Evolutionary conservation across 2,888 invertebrate genomes (phyloP).

Genomic region (Stenodera caucasica): DNA sequence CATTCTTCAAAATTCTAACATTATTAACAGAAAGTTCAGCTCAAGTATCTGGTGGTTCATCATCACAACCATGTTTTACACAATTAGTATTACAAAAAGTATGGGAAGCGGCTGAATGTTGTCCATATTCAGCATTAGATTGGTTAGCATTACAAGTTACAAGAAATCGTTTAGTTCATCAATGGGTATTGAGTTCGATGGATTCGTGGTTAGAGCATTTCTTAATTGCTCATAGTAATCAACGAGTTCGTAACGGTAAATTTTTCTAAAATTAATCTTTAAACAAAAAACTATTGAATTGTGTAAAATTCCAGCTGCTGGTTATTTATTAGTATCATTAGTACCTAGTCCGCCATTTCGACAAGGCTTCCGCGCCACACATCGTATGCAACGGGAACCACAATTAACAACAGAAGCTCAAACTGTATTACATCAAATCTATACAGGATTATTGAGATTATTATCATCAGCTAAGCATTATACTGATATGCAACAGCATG

Average conservation of each 20-base stretch:
- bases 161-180: constrained; percentile 86
- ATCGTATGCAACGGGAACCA: constrained; percentile 55
- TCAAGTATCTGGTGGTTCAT: constrained; percentile 61
- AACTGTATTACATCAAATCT: constrained; percentile 66
- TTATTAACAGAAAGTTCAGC: constrained; percentile 74
- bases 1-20: constrained; percentile 90
- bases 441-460: constrained; percentile 73
- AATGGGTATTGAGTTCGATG: constrained; percentile 89
- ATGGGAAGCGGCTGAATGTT: constrained; percentile 88
- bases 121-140: constrained; percentile 89
- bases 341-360: constrained; percentile 91
- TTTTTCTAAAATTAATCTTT: constrained; percentile 4
- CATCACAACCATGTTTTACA: constrained; percentile 88
- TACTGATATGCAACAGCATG: constrained; percentile 82
- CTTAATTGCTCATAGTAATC: constrained; percentile 81
- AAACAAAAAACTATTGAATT: neutral
- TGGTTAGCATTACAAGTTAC: constrained; percentile 87
- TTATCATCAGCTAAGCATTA: constrained; percentile 83
- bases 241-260: constrained; percentile 79
- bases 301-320: constrained; percentile 69
- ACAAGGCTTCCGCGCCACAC: constrained; percentile 76
- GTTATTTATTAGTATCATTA: constrained; percentile 83
- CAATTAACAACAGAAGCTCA: constrained; percentile 61
- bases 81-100: constrained; percentile 84
- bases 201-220: constrained; percentile 91